Evolutionary conservation across 2,797 vertebrate species (phyloP).

Genomic region (Peromyscus eremicus): DNA sequence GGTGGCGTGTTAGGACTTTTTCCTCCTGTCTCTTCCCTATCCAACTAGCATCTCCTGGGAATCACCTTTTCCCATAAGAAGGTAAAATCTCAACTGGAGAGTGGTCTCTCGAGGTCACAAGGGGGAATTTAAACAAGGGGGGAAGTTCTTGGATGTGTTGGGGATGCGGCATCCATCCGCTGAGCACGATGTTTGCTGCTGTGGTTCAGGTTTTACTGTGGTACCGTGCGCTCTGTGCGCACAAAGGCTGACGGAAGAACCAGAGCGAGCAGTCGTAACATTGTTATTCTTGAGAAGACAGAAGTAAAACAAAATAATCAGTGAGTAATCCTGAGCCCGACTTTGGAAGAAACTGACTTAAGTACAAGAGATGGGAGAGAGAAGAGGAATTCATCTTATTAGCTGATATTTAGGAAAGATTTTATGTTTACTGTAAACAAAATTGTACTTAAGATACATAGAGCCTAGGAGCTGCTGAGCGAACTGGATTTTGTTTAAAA

Average conservation of each 20-base stretch:
- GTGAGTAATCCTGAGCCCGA: background rate
- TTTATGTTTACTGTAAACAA: constrained; percentile 51
- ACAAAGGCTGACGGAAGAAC: constrained; percentile 22
- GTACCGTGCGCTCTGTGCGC: background rate
- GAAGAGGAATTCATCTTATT: background rate
- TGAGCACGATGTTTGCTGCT: background rate
- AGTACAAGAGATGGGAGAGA: background rate
- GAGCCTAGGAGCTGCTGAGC: background rate
- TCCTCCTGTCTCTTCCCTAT: background rate
- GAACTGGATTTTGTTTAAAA: constrained; percentile 63
- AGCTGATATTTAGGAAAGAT: background rate
- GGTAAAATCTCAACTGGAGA: constrained; percentile 23
- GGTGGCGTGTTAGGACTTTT: background rate
- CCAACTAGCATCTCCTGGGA: background rate
- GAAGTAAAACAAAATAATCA: constrained; percentile 59
- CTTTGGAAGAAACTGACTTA: background rate
- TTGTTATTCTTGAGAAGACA: constrained; percentile 50
- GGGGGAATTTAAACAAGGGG: constrained; percentile 16
- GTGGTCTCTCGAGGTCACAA: constrained; percentile 1
- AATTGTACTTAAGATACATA: background rate
- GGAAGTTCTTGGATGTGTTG: background rate
- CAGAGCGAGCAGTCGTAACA: background rate
- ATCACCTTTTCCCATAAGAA: constrained; percentile 10
- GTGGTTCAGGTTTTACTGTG: background rate
- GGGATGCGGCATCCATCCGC: background rate